phyloP scores from a whole-genome alignment of 2,888 invertebrate genomes.

The Drosophila macrothrix region DNA sequence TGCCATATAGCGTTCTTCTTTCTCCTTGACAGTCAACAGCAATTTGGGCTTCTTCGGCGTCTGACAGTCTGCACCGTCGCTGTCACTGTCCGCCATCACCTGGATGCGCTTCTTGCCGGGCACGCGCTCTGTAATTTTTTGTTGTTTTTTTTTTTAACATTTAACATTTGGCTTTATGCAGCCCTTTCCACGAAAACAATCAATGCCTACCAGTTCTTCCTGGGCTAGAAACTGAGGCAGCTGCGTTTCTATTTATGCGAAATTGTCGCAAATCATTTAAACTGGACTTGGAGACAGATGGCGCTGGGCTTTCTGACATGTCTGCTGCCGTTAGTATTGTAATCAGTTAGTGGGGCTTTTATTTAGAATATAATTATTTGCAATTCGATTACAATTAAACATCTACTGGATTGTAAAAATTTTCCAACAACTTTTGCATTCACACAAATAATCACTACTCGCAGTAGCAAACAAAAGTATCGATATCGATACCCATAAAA shows the following conservation, averaged over 20 bases:
- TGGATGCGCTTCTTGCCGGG: constrained; percentile 85
- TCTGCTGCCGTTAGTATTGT: constrained; percentile 33
- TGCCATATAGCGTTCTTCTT: constrained; percentile 83
- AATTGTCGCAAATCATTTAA: constrained; percentile 83
- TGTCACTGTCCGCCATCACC: constrained; percentile 84
- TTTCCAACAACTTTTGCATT: constrained; percentile 42
- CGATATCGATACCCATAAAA: constrained; percentile 7
- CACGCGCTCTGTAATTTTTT: constrained; percentile 73
- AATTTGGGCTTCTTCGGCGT: constrained; percentile 79
- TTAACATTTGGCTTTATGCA: not conserved
- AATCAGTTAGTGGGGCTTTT: constrained; percentile 35
- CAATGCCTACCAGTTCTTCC: constrained; percentile 70
- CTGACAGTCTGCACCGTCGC: constrained; percentile 78
- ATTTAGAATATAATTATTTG: constrained; percentile 47
- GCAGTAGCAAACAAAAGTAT: constrained; percentile 24
- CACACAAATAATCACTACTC: constrained; percentile 38
- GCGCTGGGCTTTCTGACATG: constrained; percentile 76
- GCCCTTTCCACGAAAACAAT: constrained; percentile 15
- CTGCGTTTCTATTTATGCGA: constrained; percentile 80
- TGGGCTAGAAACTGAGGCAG: constrained; percentile 44
- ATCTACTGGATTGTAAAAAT: constrained; percentile 36
- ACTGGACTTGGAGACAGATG: constrained; percentile 72
- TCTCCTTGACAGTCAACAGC: constrained; percentile 81
- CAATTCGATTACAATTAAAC: constrained; percentile 32
- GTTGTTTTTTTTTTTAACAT: not conserved